These are phyloP conservation scores for Thermophis baileyi DNA, from an alignment of 2,113 vertebrate species.

Conservation along the genomic window DNA sequence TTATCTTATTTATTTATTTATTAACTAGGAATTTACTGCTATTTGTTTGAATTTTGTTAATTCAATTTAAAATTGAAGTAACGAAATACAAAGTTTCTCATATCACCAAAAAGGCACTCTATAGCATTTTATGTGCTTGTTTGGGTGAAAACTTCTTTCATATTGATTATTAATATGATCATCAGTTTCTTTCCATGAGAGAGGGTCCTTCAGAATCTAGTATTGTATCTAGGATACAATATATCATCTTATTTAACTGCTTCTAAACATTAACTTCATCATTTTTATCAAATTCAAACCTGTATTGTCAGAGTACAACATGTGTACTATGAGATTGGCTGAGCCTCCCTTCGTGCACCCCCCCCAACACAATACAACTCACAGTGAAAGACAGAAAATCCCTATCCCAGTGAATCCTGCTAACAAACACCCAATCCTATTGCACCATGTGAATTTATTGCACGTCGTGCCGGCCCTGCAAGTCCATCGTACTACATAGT, in stretches of 20 bases:
- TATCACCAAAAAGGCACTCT: slow-evolving; percentile 85
- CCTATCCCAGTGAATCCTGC: too few relatives aligned
- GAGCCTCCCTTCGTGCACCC: too few relatives aligned
- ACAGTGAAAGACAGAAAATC: too few relatives aligned
- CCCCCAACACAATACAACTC: too few relatives aligned
- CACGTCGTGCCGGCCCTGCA: too few relatives aligned
- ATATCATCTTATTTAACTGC: neutral
- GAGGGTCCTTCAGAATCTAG: neutral
- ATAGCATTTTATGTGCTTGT: neutral
- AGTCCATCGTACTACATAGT: too few relatives aligned
- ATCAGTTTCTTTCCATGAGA: neutral
- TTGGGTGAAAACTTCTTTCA: neutral
- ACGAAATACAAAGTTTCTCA: slow-evolving; percentile 92
- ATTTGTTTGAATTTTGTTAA: slow-evolving; percentile 43
- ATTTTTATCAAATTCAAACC: neutral
- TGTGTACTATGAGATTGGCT: too few relatives aligned
- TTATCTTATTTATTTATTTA: slow-evolving; percentile 81
- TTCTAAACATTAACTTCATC: neutral
- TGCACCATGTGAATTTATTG: too few relatives aligned
- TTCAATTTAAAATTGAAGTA: slow-evolving; percentile 86
- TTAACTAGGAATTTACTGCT: slow-evolving; percentile 78
- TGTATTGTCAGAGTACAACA: too few relatives aligned
- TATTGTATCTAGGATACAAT: neutral
- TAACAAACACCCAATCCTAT: too few relatives aligned
- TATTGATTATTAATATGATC: neutral